Evolutionary conservation across 2,113 vertebrate genomes (phyloP), one percentile per base, ranked within the genome.

Genomic region (Hystrix cristata): DNA sequence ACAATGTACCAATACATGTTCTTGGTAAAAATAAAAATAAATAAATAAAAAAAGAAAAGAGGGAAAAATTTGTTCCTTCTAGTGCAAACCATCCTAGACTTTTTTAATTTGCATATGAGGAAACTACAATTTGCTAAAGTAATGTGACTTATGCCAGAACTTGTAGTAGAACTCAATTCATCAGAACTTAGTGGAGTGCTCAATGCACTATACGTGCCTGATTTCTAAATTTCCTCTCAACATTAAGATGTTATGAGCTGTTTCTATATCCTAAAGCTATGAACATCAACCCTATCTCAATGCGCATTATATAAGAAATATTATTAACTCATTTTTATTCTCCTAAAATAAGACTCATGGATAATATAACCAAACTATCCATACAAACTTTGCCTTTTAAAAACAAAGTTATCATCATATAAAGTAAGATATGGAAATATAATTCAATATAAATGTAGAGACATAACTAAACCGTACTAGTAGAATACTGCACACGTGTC

Each of bases 61-160:
- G 8, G 51, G 31, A 34, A 53, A 34, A 79, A 34, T 57, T 16
- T 19, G 16, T 79, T 53, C 51, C 48, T 53, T 53, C 43, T 18
- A 81, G 19, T 62, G 7, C 14, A 85, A 94, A 9, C 81, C 19
- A 81, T 74, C 16, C 16, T 21, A 71, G 34, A 60, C 43, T 53
- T 83, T 86, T 51, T 53, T 11, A 92, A 79, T 71, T 83, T 83
- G 38, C 46, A 62, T 62, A 93, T 10, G 27, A 91, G 19, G 34
- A 95, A 93, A 96, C 18, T 62, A 64, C 46, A 93, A 64, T 79
- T 96, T 97, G 8, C 60, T 86, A 19, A 94, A 94, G 57, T 67
- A 86, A 94, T 72, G 18, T 90, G 14, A 87, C 29, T 89, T 15
- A 67, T 81, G 15, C 84, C 51, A 96, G 6, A 86, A 83, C 2